These are phyloP conservation scores for Drosophila equinoxialis DNA, from an alignment of 1,140 invertebrate species.

Conservation along the genomic window DNA sequence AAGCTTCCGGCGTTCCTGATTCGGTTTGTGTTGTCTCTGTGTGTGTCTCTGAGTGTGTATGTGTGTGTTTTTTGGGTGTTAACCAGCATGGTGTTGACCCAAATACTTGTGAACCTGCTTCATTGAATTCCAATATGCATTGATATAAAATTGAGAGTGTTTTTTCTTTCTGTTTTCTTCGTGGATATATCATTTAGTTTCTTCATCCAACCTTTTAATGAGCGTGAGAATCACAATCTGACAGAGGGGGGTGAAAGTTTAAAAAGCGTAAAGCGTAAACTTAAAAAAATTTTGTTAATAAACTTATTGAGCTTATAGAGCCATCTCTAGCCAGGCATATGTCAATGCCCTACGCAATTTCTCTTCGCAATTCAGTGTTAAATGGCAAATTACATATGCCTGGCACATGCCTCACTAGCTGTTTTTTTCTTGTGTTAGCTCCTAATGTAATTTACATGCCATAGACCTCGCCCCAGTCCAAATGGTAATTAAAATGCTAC, in stretches of 20 bases:
- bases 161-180: conserved; percentile 52
- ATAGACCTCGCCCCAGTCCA: conserved; percentile 71
- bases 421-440: conserved; percentile 15
- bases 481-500: conserved; percentile 62
- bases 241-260: conserved; percentile 65
- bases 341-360: conserved; percentile 79
- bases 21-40: background rate
- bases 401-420: conserved; percentile 52
- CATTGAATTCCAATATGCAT: conserved; percentile 31
- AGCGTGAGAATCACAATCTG: conserved; percentile 67
- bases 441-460: conserved; percentile 76
- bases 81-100: conserved; percentile 62
- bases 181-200: conserved; percentile 29
- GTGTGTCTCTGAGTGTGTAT: background rate
- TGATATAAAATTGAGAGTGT: conserved; percentile 67
- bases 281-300: conserved; percentile 50
- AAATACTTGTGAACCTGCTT: conserved; percentile 65
- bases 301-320: conserved; percentile 41
- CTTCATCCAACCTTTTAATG: conserved; percentile 47
- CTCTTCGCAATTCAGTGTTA: conserved; percentile 62
- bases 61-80: conserved; percentile 55
- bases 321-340: conserved; percentile 26
- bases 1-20: conserved; percentile 68
- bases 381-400: conserved; percentile 70
- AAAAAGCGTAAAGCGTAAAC: conserved; percentile 16